These are phyloP conservation scores for Larimichthys polyactis DNA, from an alignment of 2,113 vertebrate species.

Conservation along the genomic window DNA sequence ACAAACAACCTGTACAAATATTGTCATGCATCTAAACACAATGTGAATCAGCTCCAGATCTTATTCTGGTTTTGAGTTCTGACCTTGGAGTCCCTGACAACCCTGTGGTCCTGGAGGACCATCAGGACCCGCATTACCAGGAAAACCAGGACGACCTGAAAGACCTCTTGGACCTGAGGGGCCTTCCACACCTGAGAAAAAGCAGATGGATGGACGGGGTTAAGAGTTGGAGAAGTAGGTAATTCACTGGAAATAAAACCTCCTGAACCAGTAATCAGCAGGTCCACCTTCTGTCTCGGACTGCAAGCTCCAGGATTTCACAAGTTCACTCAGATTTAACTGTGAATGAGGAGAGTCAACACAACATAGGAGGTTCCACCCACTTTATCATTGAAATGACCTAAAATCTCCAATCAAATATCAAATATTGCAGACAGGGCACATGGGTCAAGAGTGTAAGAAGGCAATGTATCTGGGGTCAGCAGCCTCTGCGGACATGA, in stretches of 20 bases:
- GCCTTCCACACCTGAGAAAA: constrained; percentile 73
- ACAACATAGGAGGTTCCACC: too few relatives aligned
- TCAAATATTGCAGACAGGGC: too few relatives aligned
- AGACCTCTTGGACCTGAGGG: constrained; percentile 77
- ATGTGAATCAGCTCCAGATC: too few relatives aligned
- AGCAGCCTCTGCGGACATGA: too few relatives aligned
- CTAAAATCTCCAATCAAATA: too few relatives aligned
- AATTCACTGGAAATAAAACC: neutral
- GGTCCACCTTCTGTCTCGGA: neutral
- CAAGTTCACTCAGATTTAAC: too few relatives aligned
- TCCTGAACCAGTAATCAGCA: neutral
- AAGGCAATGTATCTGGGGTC: too few relatives aligned
- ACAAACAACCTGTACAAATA: too few relatives aligned
- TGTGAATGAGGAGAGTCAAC: too few relatives aligned
- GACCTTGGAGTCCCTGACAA: constrained; percentile 72
- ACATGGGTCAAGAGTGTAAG: too few relatives aligned
- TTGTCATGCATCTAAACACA: too few relatives aligned
- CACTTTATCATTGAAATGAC: too few relatives aligned
- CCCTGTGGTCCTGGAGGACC: constrained; percentile 71
- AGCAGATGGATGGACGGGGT: neutral
- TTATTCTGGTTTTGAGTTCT: neutral
- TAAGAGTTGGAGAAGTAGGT: neutral
- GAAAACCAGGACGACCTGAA: constrained; percentile 68
- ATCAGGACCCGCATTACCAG: constrained; percentile 63
- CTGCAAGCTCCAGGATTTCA: neutral